phyloP scores from a whole-genome alignment of 1,140 invertebrate species.

The Paramacrobiotus metropolitanus region DNA sequence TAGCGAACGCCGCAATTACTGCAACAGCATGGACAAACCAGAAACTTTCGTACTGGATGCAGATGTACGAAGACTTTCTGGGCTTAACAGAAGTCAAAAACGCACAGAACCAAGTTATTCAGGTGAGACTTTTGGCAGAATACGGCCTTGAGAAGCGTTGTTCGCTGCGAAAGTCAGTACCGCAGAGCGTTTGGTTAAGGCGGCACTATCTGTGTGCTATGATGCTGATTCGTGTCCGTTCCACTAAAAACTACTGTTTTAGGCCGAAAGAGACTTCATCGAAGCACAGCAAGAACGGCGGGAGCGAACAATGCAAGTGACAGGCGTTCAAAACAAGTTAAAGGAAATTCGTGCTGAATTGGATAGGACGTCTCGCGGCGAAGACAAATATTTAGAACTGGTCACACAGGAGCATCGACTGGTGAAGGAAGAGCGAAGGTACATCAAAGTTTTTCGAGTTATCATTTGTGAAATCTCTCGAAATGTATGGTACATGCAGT shows the following conservation, averaged over 20 bases:
- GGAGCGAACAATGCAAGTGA: slow-evolving; percentile 29
- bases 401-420: slow-evolving; percentile 22
- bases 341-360: slow-evolving; percentile 39
- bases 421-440: slow-evolving; percentile 20
- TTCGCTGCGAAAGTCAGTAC: no score
- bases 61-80: slow-evolving; percentile 25
- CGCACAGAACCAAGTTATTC: slow-evolving; percentile 24
- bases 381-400: slow-evolving; percentile 36
- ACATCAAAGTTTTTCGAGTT: no score
- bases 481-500: no score
- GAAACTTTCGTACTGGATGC: slow-evolving; percentile 17
- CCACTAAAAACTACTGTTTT: no score
- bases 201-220: no score
- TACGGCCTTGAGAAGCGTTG: no score
- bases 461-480: no score
- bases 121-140: no score
- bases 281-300: slow-evolving; percentile 33
- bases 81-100: slow-evolving; percentile 24
- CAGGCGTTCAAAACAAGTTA: slow-evolving; percentile 31
- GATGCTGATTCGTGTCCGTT: no score
- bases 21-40: neutral
- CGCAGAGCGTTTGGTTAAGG: no score
- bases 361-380: slow-evolving; percentile 38
- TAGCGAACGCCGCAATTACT: no score
- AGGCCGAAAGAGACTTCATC: slow-evolving; percentile 34